Base-by-base conservation (phyloP, 2,888 invertebrate genomes). In the Eristalis tenax region DNA sequence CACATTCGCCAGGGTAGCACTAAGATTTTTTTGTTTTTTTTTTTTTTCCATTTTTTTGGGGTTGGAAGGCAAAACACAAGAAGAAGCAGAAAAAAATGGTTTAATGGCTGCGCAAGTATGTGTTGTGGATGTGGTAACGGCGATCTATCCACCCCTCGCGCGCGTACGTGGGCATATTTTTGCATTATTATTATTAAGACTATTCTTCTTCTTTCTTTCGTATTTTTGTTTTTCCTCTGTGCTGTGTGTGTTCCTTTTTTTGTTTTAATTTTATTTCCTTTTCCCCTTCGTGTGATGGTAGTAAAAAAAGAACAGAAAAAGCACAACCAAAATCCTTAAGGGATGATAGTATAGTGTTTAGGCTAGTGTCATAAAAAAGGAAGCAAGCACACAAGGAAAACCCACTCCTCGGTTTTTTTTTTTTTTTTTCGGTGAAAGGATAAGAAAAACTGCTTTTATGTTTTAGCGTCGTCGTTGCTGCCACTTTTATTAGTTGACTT, bases 161-260 rank as follows among this genome's bases (percentile, higher is more conserved):
- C n/a, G 2, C 38, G 63, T 69, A 75, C 63, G 64, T 70, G 75
- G 64, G 69, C 63, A 81, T 75, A 70, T 81, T 81, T 81, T 81
- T 81, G 75, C 75, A 77, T 69, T 77, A 63, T 50, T 69, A 32
- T 68, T 69, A 77, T 68, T 68, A 77, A 69, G 61, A 69, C 40
- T 35, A 59, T 61, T 61, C 66, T 59, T 59, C 40, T 76, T 43
- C 32, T 57, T 68, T 40, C 43, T 40, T 61, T 43, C 23, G 22
- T 38, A 65, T 68, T 76, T 76, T 56, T 56, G 1, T n/a, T 56
- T 15, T 56, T 13, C 23, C 13, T 10, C 32, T 32, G 1, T 32
- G 32, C 32, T 32, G 32, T 4, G 32, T 4, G 22, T 61, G 59
- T 59, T 56, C 5, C 10, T 57, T 57, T 26, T 59, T 35, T 68